Conservation (phyloP, 1,140 invertebrate species). For the Coboldia fuscipes region DNA sequence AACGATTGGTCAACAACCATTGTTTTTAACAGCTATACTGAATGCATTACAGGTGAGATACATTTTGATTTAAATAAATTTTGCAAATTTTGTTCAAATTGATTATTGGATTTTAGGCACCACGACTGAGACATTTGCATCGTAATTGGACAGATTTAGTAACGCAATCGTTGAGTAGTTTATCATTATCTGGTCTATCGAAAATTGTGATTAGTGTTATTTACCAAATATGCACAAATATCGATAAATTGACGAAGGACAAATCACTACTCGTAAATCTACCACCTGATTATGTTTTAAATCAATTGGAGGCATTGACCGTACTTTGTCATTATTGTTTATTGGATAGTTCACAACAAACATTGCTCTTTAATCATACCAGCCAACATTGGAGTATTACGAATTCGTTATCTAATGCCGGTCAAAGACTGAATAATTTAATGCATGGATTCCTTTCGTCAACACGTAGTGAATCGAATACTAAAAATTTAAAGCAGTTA, state of each 20-base stretch:
- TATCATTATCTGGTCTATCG: conserved; percentile 49
- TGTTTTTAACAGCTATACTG: conserved; percentile 65
- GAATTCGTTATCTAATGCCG: conserved; percentile 31
- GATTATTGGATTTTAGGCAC: too few relatives aligned
- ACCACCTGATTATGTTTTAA: conserved; percentile 62
- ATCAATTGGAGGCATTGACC: conserved; percentile 60
- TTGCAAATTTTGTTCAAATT: conserved; percentile 11
- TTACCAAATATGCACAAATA: conserved; percentile 63
- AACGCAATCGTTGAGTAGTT: conserved; percentile 44
- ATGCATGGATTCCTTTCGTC: conserved; percentile 52
- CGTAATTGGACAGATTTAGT: conserved; percentile 63
- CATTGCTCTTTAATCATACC: conserved; percentile 33
- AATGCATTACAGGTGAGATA: conserved; percentile 40
- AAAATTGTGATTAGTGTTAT: conserved; percentile 57
- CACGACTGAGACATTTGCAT: conserved; percentile 49
- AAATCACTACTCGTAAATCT: conserved; percentile 16
- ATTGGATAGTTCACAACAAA: conserved; percentile 44
- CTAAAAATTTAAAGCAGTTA: conserved; percentile 11
- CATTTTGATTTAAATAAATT: conserved; percentile 1
- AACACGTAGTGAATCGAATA: conserved; percentile 14
- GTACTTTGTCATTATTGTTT: conserved; percentile 71
- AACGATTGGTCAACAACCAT: conserved; percentile 57
- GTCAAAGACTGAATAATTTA: conserved; percentile 60
- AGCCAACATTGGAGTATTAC: conserved; percentile 25
- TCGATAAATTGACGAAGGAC: conserved; percentile 33